Base-by-base conservation (phyloP, 2,113 vertebrate genomes). In the Myiozetetes cayanensis region DNA sequence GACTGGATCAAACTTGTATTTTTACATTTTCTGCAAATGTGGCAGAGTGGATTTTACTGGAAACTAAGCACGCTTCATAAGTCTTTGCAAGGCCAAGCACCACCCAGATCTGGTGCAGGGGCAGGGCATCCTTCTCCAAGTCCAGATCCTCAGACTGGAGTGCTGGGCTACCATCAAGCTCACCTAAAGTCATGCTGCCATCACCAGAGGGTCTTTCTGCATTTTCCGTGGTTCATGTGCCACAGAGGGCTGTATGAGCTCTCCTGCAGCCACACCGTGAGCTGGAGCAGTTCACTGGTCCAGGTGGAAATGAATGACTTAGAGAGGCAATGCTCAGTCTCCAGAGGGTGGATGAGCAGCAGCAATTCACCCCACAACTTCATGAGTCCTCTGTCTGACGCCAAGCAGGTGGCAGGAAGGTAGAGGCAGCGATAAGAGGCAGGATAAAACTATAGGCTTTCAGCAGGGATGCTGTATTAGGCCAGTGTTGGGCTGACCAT, bases 251-350 rank as follows among this genome's bases (percentile, higher is more conserved):
- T 3, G 37, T 19, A 9, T 53, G 49, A 92, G 11, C n/a, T 16
- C n/a, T 41, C 35, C 35, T 71, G 68, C 2, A 18, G 52, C 25
- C 35, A 25, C 35, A 21, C 17, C 0, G 0, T 2, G 1, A 58
- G 22, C 35, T 44, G 76, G 76, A 84, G 25, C 19, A 37, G 43
- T 43, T 62, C 0, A 1, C 15, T 30, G 27, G 16, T 79, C 43
- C n/a, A 58, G 28, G 22, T 58, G 52, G 70, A 89, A 85, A 28
- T 30, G 8, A 25, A 30, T 19, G 25, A 55, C 11, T 41, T 66
- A 41, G 31, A 37, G 31, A 8, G 61, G 27, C 41, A 70, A 37
- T 46, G 31, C 61, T 78, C 2, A 2, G 10, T 61, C 35, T 77
- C 49, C 0, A 1, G 49, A 43, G 49, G 19, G 18, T 33, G 41